Evolutionary conservation across 92 coral and sea anemone species (phyloP).

Genomic region (Paragorgia papillata): DNA sequence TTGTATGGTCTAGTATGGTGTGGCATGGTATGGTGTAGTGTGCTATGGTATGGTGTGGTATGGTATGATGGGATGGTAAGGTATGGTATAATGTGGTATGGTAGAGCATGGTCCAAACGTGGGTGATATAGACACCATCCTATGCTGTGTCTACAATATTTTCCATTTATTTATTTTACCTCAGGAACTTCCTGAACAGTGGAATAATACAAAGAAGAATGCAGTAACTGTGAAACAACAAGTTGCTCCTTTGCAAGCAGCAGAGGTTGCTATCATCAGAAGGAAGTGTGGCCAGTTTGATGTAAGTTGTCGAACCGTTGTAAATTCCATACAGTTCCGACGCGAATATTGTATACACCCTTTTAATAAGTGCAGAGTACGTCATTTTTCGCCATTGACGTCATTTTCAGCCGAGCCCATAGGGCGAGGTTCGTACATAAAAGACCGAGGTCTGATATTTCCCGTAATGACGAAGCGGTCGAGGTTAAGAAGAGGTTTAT

Average conservation of each 20-base stretch:
- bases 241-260: constrained; percentile 97
- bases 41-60: neutral
- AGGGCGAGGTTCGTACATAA: too few species aligned
- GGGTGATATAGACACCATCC: too few species aligned
- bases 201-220: constrained; percentile 98
- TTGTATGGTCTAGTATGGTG: neutral
- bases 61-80: neutral
- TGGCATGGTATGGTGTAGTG: neutral
- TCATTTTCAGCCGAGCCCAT: too few species aligned
- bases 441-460: too few species aligned
- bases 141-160: too few species aligned
- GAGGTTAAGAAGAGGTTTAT: too few species aligned
- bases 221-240: constrained; percentile 99
- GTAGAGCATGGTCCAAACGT: too few species aligned
- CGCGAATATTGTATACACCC: too few species aligned
- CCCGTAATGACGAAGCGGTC: too few species aligned
- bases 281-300: constrained; percentile 99
- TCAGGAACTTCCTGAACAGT: constrained; percentile 95
- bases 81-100: neutral
- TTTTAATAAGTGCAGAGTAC: too few species aligned
- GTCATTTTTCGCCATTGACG: too few species aligned
- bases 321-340: too few species aligned
- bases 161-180: neutral
- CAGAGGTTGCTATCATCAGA: constrained; percentile 98
- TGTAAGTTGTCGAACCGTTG: constrained; percentile 49